Evolutionary conservation across 2,888 invertebrate species (phyloP).

Genomic region (Andrena praecox): DNA sequence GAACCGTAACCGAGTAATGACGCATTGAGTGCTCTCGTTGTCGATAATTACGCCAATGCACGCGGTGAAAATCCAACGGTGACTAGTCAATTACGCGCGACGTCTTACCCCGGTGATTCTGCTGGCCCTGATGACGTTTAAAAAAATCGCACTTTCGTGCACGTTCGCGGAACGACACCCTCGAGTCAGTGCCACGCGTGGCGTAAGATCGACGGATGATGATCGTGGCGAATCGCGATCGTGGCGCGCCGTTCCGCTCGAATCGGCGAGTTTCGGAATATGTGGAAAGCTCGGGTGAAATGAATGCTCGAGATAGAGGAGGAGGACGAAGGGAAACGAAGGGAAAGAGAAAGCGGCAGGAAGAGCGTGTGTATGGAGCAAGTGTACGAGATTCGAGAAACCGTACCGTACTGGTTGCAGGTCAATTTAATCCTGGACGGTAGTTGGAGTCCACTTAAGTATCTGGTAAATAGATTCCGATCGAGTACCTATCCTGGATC

Average conservation of each 20-base stretch:
- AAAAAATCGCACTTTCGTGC: not conserved
- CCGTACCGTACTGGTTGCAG: slow-evolving; percentile 69
- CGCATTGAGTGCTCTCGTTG: slow-evolving; percentile 41
- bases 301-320: slow-evolving; percentile 27
- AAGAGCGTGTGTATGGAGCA: slow-evolving; percentile 19
- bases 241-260: not conserved
- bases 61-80: slow-evolving; percentile 13
- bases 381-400: slow-evolving; percentile 63
- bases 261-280: slow-evolving; percentile 18
- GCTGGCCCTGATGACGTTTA: too few relatives aligned
- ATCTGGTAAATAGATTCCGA: slow-evolving; percentile 78
- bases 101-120: too few relatives aligned
- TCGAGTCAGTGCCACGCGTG: too few relatives aligned
- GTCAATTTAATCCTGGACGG: slow-evolving; percentile 78
- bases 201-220: not conserved
- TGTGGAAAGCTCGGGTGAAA: slow-evolving; percentile 38
- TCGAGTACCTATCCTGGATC: slow-evolving; percentile 73
- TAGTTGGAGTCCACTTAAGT: slow-evolving; percentile 77
- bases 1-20: slow-evolving; percentile 37
- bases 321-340: not conserved
- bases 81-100: slow-evolving; percentile 2
- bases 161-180: not conserved
- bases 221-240: not conserved
- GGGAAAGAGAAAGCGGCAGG: not conserved
- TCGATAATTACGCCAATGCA: slow-evolving; percentile 45